phyloP scores from a whole-genome alignment of 2,888 invertebrate species.

The Tineola bisselliella region DNA sequence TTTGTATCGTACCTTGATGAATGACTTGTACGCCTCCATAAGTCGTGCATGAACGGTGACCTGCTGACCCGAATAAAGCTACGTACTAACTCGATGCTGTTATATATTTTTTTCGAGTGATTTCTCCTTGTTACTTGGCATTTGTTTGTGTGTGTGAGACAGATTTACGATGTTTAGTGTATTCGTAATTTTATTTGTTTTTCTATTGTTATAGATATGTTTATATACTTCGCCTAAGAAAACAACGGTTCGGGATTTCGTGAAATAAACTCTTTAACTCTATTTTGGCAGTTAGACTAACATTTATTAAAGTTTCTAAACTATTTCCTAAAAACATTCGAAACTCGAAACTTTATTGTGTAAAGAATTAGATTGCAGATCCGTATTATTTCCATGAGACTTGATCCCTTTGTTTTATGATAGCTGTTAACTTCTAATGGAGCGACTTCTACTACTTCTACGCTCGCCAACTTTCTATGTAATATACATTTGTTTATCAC shows the following conservation, averaged over 20 bases:
- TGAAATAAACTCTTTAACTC: too few species aligned
- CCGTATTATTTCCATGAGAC: not conserved
- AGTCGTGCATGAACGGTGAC: constrained; percentile 22
- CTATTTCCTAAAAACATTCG: not conserved
- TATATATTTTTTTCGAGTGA: not conserved
- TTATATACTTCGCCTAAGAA: not conserved
- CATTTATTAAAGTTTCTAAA: too few species aligned
- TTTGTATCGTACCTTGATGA: constrained; percentile 23
- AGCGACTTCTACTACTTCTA: too few species aligned
- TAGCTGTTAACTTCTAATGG: not conserved
- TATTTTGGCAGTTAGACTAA: too few species aligned
- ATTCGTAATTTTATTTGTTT: not conserved
- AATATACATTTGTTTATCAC: not conserved
- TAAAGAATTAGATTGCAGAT: not conserved
- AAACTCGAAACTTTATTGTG: not conserved
- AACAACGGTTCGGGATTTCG: too few species aligned
- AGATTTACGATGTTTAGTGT: not conserved
- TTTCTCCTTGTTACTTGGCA: not conserved
- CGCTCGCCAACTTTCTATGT: not conserved
- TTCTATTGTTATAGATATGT: not conserved
- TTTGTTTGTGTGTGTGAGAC: not conserved
- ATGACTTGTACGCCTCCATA: constrained; percentile 28
- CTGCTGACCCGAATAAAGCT: constrained; percentile 23
- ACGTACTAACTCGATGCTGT: not conserved
- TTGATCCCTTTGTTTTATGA: not conserved